Conservation (phyloP, 2,888 invertebrate genomes). For the Drosophila atroscutellata region DNA sequence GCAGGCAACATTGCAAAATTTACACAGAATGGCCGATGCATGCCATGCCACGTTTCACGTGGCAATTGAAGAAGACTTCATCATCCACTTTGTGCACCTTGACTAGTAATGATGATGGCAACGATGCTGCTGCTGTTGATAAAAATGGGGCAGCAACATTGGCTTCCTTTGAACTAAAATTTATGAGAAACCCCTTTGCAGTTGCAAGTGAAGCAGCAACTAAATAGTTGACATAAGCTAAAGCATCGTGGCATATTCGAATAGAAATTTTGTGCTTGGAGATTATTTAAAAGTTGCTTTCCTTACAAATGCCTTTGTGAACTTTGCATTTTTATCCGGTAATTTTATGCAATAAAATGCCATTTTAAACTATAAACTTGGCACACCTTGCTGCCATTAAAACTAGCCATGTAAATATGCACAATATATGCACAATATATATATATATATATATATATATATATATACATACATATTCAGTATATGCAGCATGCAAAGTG, state of each 20-base stretch:
- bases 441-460: background rate
- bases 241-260: background rate
- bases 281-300: background rate
- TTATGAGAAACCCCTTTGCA: slow-evolving; percentile 4
- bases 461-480: background rate
- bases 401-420: background rate
- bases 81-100: slow-evolving; percentile 53
- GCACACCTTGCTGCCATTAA: background rate
- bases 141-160: slow-evolving; percentile 5
- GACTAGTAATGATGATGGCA: slow-evolving; percentile 21
- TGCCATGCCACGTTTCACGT: slow-evolving; percentile 59
- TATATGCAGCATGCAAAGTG: background rate
- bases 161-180: slow-evolving; percentile 16
- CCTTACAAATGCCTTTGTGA: background rate
- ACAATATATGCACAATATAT: background rate
- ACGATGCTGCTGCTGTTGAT: slow-evolving; percentile 1
- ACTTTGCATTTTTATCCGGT: background rate
- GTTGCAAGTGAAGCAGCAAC: background rate
- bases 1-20: slow-evolving; percentile 65
- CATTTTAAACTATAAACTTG: background rate
- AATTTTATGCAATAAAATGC: background rate
- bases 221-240: background rate
- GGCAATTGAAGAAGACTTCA: slow-evolving; percentile 36
- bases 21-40: slow-evolving; percentile 50
- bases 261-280: background rate